These are phyloP conservation scores for Thunnus maccoyii DNA, from an alignment of 2,113 vertebrate species.

Conservation along the genomic window DNA sequence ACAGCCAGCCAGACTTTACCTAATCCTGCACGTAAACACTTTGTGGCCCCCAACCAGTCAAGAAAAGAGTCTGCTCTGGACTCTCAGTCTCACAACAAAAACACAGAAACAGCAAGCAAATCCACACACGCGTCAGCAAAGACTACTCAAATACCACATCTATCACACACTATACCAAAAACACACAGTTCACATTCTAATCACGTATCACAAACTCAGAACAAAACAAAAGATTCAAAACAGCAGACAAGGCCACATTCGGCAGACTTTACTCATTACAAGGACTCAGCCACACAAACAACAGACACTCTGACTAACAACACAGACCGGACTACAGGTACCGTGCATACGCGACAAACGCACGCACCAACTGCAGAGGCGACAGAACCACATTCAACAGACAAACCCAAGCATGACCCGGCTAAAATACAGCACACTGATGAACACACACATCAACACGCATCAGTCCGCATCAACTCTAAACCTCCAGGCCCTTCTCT, in stretches of 20 bases:
- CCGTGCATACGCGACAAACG: slow-evolving; percentile 21
- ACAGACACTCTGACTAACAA: slow-evolving; percentile 45
- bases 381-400: slow-evolving; percentile 10
- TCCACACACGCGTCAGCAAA: slow-evolving; percentile 47
- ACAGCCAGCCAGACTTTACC: slow-evolving; percentile 82
- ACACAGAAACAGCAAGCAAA: slow-evolving; percentile 50
- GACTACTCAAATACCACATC: slow-evolving; percentile 60
- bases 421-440: slow-evolving; percentile 41
- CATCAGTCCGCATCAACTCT: slow-evolving; percentile 15
- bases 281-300: slow-evolving; percentile 78
- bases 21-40: slow-evolving; percentile 66
- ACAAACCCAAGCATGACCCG: slow-evolving; percentile 37
- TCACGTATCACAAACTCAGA: slow-evolving; percentile 49
- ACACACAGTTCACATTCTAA: slow-evolving; percentile 68
- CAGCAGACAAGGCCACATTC: slow-evolving; percentile 71
- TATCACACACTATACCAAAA: slow-evolving; percentile 80
- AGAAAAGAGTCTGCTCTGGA: slow-evolving; percentile 69
- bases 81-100: slow-evolving; percentile 53
- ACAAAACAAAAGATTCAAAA: slow-evolving; percentile 58
- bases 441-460: slow-evolving; percentile 41
- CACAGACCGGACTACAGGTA: slow-evolving; percentile 29
- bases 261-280: slow-evolving; percentile 71
- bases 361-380: slow-evolving; percentile 39
- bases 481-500: slow-evolving; percentile 54
- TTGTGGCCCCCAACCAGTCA: slow-evolving; percentile 41